A percentile compares a stretch with the other conserved stretches of the same genome.
phyloP scores from a whole-genome alignment of 2,888 invertebrate genomes.

The Xanthorhoe designata region DNA sequence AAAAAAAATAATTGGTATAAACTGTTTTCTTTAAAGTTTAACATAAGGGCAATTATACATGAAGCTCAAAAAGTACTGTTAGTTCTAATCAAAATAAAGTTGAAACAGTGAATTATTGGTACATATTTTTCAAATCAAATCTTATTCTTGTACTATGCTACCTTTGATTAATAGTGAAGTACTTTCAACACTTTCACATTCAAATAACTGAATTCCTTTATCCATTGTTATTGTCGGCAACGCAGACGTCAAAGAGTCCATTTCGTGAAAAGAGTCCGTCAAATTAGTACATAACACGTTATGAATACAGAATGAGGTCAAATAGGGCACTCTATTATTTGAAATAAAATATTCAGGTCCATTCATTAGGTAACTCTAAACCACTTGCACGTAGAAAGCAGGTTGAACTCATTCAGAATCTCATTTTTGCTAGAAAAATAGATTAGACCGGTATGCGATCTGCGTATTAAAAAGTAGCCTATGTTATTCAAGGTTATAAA shows the following conservation, averaged over 20 bases:
- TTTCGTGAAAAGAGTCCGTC: slow-evolving; percentile 79
- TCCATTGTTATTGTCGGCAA: slow-evolving; percentile 66
- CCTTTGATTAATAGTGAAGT: slow-evolving; percentile 19
- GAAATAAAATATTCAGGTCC: slow-evolving; percentile 83
- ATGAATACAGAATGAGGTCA: slow-evolving; percentile 84
- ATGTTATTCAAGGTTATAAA: too few relatives aligned
- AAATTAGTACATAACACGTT: slow-evolving; percentile 82
- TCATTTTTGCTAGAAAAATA: too few relatives aligned
- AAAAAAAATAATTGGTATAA: background rate
- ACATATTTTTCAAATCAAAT: background rate
- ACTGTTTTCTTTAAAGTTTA: background rate
- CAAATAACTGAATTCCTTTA: slow-evolving; percentile 45
- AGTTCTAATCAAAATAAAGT: too few relatives aligned
- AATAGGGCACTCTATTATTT: slow-evolving; percentile 82
- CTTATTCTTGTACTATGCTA: background rate
- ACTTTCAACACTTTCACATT: slow-evolving; percentile 24
- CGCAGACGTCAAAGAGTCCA: slow-evolving; percentile 71
- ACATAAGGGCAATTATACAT: too few relatives aligned
- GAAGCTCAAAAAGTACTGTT: too few relatives aligned
- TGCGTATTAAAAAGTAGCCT: too few relatives aligned
- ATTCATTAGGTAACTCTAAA: slow-evolving; percentile 72
- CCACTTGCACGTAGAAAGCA: slow-evolving; percentile 9
- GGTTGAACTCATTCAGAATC: background rate
- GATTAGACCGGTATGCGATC: too few relatives aligned
- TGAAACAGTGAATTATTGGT: too few relatives aligned